phyloP scores from a whole-genome alignment of 2,797 vertebrate genomes.

The Enteromius afrohamiltoni region DNA sequence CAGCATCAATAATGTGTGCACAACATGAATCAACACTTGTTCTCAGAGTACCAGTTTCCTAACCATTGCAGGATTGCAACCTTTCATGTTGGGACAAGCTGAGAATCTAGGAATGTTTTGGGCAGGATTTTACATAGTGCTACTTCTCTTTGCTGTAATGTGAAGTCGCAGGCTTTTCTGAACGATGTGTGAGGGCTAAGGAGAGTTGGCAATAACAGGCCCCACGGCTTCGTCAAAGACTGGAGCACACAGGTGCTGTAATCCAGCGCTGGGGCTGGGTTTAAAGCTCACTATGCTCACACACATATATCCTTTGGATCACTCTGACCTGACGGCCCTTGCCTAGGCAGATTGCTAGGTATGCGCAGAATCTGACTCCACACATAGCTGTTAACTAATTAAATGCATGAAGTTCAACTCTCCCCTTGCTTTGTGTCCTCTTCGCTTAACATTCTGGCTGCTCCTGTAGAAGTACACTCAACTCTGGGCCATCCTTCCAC shows the following conservation, averaged over 20 bases:
- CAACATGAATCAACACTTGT: not conserved
- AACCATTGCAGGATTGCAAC: not conserved
- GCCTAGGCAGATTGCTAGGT: not conserved
- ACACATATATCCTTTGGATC: not conserved
- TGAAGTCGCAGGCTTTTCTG: not conserved
- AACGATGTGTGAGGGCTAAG: not conserved
- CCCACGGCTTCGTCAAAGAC: slow-evolving; percentile 15
- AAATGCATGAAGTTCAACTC: not conserved
- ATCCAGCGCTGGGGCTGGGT: not conserved
- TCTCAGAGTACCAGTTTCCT: not conserved
- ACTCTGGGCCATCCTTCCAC: not conserved
- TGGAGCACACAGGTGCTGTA: slow-evolving; percentile 25
- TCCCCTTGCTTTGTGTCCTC: not conserved
- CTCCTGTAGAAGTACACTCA: not conserved
- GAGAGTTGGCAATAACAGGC: slow-evolving; percentile 18
- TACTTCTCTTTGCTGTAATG: not conserved
- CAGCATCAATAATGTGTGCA: not conserved
- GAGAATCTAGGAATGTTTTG: slow-evolving; percentile 22
- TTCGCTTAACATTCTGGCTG: not conserved
- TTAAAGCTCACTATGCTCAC: slow-evolving; percentile 12
- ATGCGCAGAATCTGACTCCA: not conserved
- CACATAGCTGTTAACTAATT: not conserved
- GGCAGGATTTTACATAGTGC: not conserved
- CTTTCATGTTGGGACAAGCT: slow-evolving; percentile 28
- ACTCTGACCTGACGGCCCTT: not conserved